Evolutionary conservation across 2,797 vertebrate species (phyloP).

Genomic region (Pachyuromys duprasi): DNA sequence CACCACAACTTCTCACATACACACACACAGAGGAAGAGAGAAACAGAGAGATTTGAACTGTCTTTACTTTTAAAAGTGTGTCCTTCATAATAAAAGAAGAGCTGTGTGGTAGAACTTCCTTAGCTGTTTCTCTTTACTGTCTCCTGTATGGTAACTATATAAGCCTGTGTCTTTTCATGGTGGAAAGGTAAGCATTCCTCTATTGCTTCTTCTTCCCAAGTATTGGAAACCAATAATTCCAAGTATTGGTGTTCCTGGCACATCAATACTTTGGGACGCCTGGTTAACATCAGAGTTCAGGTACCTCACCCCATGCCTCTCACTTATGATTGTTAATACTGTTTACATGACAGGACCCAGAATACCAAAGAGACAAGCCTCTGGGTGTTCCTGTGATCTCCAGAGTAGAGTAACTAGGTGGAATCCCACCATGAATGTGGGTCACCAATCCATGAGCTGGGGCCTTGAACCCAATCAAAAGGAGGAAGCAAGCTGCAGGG

Average conservation of each 20-base stretch:
- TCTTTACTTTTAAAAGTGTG: conserved; percentile 29
- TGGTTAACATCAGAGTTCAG: not conserved
- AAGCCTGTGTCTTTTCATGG: not conserved
- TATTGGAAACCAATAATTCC: too few species aligned
- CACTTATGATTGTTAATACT: too few species aligned
- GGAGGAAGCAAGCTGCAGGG: not conserved
- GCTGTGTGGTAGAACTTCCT: not conserved
- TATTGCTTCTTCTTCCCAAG: not conserved
- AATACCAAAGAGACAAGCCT: not conserved
- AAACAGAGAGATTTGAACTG: not conserved
- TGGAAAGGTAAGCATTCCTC: not conserved
- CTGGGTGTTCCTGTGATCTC: not conserved
- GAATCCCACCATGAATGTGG: not conserved
- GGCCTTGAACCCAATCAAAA: not conserved
- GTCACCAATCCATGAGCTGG: not conserved
- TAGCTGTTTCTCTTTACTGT: not conserved
- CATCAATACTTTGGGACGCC: not conserved
- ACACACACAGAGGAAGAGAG: too few species aligned
- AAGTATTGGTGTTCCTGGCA: not conserved
- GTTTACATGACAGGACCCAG: not conserved
- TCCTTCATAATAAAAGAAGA: not conserved
- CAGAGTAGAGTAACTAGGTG: not conserved
- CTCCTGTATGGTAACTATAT: not conserved
- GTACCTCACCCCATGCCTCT: too few species aligned
- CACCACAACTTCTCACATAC: too few species aligned